phyloP scores from a whole-genome alignment of 2,888 invertebrate species.

The Lumbricus terrestris region DNA sequence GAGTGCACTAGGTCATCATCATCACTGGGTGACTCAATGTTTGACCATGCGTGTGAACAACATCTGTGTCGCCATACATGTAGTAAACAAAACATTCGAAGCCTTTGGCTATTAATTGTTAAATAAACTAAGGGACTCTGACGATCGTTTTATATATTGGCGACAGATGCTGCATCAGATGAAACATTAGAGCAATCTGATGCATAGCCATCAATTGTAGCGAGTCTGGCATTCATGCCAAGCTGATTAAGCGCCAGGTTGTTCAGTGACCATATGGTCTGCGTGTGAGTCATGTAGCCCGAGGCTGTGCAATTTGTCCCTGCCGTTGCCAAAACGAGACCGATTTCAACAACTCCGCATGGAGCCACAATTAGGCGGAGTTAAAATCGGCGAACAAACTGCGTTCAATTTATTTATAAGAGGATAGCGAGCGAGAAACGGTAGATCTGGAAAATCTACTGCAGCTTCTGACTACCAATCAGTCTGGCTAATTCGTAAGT shows the following conservation, averaged over 20 bases:
- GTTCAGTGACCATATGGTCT: not conserved
- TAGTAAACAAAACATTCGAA: too few species aligned
- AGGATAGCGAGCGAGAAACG: not conserved
- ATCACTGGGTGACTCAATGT: too few species aligned
- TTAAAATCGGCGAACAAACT: not conserved
- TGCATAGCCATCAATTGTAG: not conserved
- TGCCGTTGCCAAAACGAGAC: not conserved
- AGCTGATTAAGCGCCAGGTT: constrained; percentile 3
- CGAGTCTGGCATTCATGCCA: not conserved
- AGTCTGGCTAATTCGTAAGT: not conserved
- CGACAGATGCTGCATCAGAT: not conserved
- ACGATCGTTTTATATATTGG: not conserved
- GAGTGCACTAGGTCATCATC: not conserved
- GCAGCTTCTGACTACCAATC: not conserved
- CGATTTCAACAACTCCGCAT: not conserved
- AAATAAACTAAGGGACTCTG: not conserved
- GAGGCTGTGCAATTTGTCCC: not conserved
- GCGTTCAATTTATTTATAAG: not conserved
- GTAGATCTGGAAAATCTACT: not conserved
- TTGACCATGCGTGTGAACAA: too few species aligned
- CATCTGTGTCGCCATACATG: too few species aligned
- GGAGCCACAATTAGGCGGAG: too few species aligned
- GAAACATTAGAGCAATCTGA: too few species aligned
- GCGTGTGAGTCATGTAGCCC: not conserved
- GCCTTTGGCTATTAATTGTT: not conserved